Base-by-base conservation (phyloP, 1,140 invertebrate genomes). In the Aphelinus certus region DNA sequence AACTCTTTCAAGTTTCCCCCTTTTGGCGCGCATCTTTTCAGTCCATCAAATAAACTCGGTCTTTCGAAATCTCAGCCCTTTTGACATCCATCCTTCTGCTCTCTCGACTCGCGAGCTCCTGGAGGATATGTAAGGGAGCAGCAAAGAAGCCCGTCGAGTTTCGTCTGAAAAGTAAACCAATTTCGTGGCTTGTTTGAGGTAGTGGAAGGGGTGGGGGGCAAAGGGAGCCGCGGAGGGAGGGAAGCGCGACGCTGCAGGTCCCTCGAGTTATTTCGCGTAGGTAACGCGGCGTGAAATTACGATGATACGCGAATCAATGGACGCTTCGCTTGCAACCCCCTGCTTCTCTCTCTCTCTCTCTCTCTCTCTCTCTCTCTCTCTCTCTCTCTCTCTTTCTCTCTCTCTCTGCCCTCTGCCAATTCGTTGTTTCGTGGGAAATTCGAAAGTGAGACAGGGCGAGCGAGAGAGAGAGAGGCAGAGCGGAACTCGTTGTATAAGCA, bases 221-320 rank as follows among this genome's bases (percentile, higher is more conserved):
- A 49, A 58, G 43, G 7, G n/a, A 66, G 53, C 45, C 26, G 3
- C 46, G 57, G 46, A 56, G 62, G 66, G 62, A 66, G 81, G 79
- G 77, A 80, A 72, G 80, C 77, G 78, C 73, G 71, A 73, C 43
- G 77, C 75, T 78, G 69, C 47, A 77, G 81, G 81, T 85, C 85
- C 85, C 84, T 76, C 82, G 83, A 86, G 85, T 86, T 85, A 87
- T 86, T 86, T 87, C 85, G 85, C 83, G 83, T 85, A 87, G 84
- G 86, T 87, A 88, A 88, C 86, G 86, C 85, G 84, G 85, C 86
- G 86, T 87, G 86, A 88, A 88, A 88, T 88, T 87, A 88, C 85
- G 85, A 87, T 86, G 85, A 87, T 86, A 84, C 84, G 83, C 85
- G 84, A 87, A 87, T 87, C 85, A 87, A 87, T 86, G 84, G 83